Conservation (phyloP, 2,888 invertebrate species). For the Hypolimnas misippus region DNA sequence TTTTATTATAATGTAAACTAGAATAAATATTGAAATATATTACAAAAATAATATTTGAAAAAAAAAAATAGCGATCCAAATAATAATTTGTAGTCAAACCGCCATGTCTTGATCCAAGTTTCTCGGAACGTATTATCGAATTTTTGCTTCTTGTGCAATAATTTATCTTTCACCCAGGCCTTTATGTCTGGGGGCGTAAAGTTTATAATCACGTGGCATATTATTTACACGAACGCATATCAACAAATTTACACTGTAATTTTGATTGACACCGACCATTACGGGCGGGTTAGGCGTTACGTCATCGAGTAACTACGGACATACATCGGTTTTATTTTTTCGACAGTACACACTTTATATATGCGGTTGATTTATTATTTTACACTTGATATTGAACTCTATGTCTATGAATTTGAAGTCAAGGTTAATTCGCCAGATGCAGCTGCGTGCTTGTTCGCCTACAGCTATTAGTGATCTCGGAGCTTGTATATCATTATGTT, state of each 20-base stretch:
- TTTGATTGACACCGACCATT: constrained; percentile 84
- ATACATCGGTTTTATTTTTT: constrained; percentile 50
- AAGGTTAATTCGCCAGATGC: constrained; percentile 14
- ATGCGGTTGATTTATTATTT: constrained; percentile 40
- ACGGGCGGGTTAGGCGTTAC: constrained; percentile 77
- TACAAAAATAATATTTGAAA: not conserved
- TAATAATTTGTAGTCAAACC: constrained; percentile 61
- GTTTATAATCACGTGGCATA: constrained; percentile 53
- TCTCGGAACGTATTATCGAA: constrained; percentile 64
- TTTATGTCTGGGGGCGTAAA: constrained; percentile 46
- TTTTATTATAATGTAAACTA: not conserved
- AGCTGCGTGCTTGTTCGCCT: constrained; percentile 40
- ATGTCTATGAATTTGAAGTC: constrained; percentile 27
- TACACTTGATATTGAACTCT: constrained; percentile 42
- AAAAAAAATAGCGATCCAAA: constrained; percentile 41
- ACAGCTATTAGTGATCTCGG: constrained; percentile 48
- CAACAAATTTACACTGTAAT: constrained; percentile 76
- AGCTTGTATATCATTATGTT: constrained; percentile 35
- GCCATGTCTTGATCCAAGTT: constrained; percentile 64
- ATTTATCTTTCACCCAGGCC: constrained; percentile 18
- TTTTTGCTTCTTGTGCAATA: constrained; percentile 40
- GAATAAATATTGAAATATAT: not conserved
- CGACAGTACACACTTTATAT: constrained; percentile 42
- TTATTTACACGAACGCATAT: constrained; percentile 56
- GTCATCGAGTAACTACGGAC: constrained; percentile 75